Evolutionary conservation across 2,888 invertebrate genomes (phyloP).

Genomic region (Euphydryas editha): DNA sequence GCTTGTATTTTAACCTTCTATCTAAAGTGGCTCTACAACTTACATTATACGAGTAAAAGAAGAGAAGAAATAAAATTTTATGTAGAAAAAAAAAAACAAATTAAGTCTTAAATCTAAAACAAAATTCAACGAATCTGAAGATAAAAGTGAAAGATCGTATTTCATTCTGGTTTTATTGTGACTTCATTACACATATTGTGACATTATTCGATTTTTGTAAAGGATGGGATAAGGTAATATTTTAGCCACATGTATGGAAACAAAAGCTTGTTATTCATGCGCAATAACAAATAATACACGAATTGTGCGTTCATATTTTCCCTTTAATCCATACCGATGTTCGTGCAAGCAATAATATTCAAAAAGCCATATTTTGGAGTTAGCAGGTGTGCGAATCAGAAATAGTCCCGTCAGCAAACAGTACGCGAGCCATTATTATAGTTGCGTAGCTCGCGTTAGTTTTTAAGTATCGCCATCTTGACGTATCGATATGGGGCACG

Average conservation of each 20-base stretch:
- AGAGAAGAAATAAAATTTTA: not conserved
- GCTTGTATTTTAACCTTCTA: too few species aligned
- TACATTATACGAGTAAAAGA: not conserved
- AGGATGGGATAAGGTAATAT: not conserved
- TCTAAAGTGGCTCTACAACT: too few species aligned
- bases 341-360: constrained; percentile 36
- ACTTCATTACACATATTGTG: not conserved
- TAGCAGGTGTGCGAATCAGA: constrained; percentile 70
- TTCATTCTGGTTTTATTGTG: not conserved
- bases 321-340: constrained; percentile 24
- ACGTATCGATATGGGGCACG: constrained; percentile 77
- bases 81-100: not conserved
- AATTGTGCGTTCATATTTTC: constrained; percentile 23
- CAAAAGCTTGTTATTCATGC: constrained; percentile 11
- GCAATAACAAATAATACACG: constrained; percentile 12
- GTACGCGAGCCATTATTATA: constrained; percentile 67
- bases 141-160: not conserved
- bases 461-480: constrained; percentile 53
- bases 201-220: not conserved
- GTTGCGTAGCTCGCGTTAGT: constrained; percentile 50
- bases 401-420: constrained; percentile 71
- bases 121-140: not conserved
- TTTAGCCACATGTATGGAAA: constrained; percentile 1
- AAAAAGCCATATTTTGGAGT: constrained; percentile 39
- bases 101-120: not conserved